Percentiles rank a stretch among this genome's conserved stretches.
Evolutionary conservation across 2,113 vertebrate species (phyloP).

Genomic region (Sus scrofa): T2T-Sscrofa CM000818.6:18543001-18543500

Average conservation of each 20-base stretch:
- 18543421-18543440: neutral
- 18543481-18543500: neutral
- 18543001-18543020: neutral
- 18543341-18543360: neutral
- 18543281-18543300: neutral
- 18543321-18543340: neutral
- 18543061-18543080: neutral
- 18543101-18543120: neutral
- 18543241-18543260: neutral
- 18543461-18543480: accelerated
- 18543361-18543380: neutral
- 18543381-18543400: neutral
- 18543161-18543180: accelerated
- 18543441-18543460: neutral
- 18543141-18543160: neutral
- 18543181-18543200: neutral
- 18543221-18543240: accelerated
- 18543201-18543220: accelerated
- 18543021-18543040: neutral
- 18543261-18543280: neutral
- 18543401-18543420: constrained; percentile 13
- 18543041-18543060: neutral
- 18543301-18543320: neutral
- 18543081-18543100: neutral
- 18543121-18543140: neutral